Conservation (phyloP, 2,888 invertebrate species). For the Habroteleia sp. region DNA sequence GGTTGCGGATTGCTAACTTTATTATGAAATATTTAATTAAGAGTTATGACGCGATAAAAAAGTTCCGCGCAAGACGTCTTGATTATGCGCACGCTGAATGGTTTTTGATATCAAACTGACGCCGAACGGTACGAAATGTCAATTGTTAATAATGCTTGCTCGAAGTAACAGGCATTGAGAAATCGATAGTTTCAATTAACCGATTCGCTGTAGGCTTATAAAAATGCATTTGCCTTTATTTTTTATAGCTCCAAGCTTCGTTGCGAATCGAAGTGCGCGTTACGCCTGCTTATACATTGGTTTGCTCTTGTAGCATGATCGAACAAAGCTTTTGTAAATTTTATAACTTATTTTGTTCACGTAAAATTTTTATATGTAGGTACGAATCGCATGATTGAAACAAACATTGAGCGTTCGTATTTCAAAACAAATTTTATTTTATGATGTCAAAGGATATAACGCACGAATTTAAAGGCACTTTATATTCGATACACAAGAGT, state of each 20-base stretch:
- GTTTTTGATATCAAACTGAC: too few species aligned
- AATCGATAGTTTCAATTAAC: too few species aligned
- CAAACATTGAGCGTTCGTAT: constrained; percentile 33
- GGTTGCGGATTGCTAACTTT: constrained; percentile 22
- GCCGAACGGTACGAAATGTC: too few species aligned
- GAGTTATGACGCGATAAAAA: constrained; percentile 22
- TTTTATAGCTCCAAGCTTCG: too few species aligned
- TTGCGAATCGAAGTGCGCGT: background rate
- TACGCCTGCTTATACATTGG: background rate
- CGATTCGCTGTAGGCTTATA: too few species aligned
- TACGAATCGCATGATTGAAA: constrained; percentile 38
- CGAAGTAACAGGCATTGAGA: too few species aligned
- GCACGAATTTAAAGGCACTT: constrained; percentile 45
- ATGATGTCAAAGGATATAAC: constrained; percentile 50
- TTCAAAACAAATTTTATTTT: constrained; percentile 51
- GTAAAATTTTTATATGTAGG: constrained; percentile 9
- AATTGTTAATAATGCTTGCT: too few species aligned
- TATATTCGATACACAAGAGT: constrained; percentile 42
- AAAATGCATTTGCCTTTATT: too few species aligned
- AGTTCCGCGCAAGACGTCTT: constrained; percentile 1
- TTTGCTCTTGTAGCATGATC: constrained; percentile 5
- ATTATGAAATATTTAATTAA: constrained; percentile 30
- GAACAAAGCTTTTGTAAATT: constrained; percentile 22
- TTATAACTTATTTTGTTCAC: constrained; percentile 30
- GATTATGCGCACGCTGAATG: background rate